These are phyloP conservation scores for Galemys pyrenaicus DNA, from an alignment of 2,113 vertebrate species.

Conservation along the genomic window DNA sequence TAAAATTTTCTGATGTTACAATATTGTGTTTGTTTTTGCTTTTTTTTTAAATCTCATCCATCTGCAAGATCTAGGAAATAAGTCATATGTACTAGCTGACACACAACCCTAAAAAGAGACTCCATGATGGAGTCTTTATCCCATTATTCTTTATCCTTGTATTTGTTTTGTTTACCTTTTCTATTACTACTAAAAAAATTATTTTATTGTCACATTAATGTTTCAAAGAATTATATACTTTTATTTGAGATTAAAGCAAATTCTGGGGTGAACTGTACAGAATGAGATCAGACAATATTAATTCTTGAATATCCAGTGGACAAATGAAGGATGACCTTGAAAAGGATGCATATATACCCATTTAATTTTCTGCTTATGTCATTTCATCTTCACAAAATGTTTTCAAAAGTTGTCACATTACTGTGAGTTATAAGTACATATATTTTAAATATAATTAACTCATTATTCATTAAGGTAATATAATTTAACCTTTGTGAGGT, in stretches of 20 bases:
- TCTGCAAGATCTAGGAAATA: neutral
- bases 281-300: neutral
- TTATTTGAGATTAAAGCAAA: neutral
- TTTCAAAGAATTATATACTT: neutral
- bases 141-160: neutral
- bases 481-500: neutral
- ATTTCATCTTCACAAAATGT: neutral
- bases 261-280: neutral
- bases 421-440: neutral
- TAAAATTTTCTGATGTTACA: neutral
- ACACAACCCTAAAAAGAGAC: neutral
- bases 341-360: neutral
- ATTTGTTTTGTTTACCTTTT: slow-evolving; percentile 8
- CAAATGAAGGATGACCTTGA: neutral
- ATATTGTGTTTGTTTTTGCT: neutral
- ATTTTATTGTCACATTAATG: neutral
- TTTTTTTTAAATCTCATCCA: neutral
- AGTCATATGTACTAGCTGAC: neutral
- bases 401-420: neutral
- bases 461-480: neutral
- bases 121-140: neutral
- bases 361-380: neutral
- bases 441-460: neutral
- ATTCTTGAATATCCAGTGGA: neutral
- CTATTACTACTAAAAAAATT: neutral